Conservation (phyloP, 37 sponge, comb jelly and placozoan species). For the Bolinopsis microptera region DNA sequence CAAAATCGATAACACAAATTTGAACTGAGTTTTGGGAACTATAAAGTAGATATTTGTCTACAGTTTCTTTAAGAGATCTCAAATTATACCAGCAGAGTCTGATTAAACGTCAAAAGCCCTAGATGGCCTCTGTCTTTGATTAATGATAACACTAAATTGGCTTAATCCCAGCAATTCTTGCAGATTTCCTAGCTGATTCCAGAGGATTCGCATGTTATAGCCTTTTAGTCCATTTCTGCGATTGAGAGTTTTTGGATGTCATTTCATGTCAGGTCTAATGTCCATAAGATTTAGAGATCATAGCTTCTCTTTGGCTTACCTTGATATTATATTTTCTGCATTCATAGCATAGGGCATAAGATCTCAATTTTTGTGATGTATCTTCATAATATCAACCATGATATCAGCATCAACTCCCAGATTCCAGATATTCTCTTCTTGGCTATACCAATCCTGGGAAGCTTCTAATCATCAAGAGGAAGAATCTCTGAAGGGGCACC, state of each 20-base stretch:
- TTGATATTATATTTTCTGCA: not conserved
- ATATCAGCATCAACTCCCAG: not conserved
- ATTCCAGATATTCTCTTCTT: not conserved
- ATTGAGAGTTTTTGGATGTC: not conserved
- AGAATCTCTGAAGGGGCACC: no score
- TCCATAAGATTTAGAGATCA: not conserved
- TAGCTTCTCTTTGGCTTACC: slow-evolving; percentile 1
- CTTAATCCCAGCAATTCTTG: slow-evolving; percentile 5
- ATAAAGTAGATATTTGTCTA: not conserved
- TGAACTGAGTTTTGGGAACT: not conserved
- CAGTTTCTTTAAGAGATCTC: not conserved
- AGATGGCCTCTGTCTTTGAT: not conserved
- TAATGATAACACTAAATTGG: not conserved
- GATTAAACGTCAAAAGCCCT: not conserved
- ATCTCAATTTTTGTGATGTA: not conserved
- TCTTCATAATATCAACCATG: not conserved
- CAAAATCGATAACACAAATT: no score
- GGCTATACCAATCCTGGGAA: not conserved
- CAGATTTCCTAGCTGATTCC: slow-evolving; percentile 15
- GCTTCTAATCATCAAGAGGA: no score
- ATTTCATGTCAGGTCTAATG: not conserved
- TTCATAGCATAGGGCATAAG: slow-evolving; percentile 27
- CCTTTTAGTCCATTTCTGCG: not conserved
- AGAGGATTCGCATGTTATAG: not conserved
- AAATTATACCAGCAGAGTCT: not conserved